Conservation (phyloP, 2,888 invertebrate species). For the Mythimna loreyi region DNA sequence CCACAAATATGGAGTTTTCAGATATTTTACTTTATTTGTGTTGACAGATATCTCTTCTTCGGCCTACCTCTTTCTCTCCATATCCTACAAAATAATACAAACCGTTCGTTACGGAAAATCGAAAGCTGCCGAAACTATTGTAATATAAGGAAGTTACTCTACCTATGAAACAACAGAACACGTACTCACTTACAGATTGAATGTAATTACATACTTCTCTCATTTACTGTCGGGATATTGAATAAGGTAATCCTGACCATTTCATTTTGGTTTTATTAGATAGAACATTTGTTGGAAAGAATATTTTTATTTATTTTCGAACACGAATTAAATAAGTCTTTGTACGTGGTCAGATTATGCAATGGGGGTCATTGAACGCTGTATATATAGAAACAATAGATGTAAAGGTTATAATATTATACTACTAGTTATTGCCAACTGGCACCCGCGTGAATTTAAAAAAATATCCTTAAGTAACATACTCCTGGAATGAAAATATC, state of each 20-base stretch:
- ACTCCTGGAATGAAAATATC: too few species aligned
- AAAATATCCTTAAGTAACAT: too few species aligned
- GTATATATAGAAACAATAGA: too few species aligned
- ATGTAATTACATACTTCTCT: conserved; percentile 41
- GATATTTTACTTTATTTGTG: too few species aligned
- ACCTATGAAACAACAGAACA: conserved; percentile 19
- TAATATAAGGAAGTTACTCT: conserved; percentile 10
- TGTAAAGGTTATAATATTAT: too few species aligned
- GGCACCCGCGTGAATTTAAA: too few species aligned
- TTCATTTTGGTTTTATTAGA: conserved; percentile 11
- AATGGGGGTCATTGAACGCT: background rate
- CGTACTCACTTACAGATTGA: conserved; percentile 34
- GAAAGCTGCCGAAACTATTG: conserved; percentile 10
- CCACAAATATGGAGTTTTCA: too few species aligned
- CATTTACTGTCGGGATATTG: conserved; percentile 24
- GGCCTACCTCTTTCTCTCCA: too few species aligned
- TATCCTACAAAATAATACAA: too few species aligned
- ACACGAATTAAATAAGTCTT: background rate
- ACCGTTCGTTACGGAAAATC: background rate
- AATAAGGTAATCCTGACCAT: conserved; percentile 12
- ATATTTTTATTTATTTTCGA: background rate
- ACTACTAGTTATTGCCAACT: too few species aligned
- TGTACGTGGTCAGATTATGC: background rate
- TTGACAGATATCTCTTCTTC: too few species aligned
- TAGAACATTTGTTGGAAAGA: background rate